phyloP scores from a whole-genome alignment of 2,888 invertebrate genomes.

The Epirrita christyi region DNA sequence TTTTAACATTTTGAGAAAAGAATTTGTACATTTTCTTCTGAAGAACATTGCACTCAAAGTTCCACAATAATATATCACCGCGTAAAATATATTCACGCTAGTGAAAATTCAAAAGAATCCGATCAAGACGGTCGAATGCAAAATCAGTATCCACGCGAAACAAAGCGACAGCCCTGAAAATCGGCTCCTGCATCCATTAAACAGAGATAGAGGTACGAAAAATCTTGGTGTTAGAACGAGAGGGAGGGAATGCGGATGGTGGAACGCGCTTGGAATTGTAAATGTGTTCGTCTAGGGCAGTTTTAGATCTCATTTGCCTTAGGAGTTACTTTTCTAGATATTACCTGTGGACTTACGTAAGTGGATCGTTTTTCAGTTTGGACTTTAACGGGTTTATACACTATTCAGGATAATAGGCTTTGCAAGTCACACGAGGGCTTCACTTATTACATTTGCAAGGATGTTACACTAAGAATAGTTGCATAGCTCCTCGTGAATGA shows the following conservation, averaged over 20 bases:
- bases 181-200: slow-evolving; percentile 70
- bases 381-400: slow-evolving; percentile 14
- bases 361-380: slow-evolving; percentile 17
- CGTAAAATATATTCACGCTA: slow-evolving; percentile 17
- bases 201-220: slow-evolving; percentile 48
- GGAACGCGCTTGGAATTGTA: slow-evolving; percentile 74
- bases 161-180: slow-evolving; percentile 68
- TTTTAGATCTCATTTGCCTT: slow-evolving; percentile 52
- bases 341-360: slow-evolving; percentile 28
- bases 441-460: too few relatives aligned
- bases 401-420: slow-evolving; percentile 6
- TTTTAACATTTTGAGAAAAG: too few relatives aligned
- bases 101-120: slow-evolving; percentile 31
- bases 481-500: too few relatives aligned
- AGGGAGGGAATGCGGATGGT: slow-evolving; percentile 70
- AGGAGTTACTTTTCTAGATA: slow-evolving; percentile 46
- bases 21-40: neutral
- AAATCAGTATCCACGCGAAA: slow-evolving; percentile 65
- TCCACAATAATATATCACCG: slow-evolving; percentile 7
- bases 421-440: slow-evolving; percentile 1
- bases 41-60: neutral
- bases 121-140: slow-evolving; percentile 53
- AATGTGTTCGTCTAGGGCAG: slow-evolving; percentile 58
- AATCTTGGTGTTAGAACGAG: slow-evolving; percentile 44
- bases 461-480: too few relatives aligned